Conservation (phyloP, 1,140 invertebrate species). For the Heliconius melpomene region DNA sequence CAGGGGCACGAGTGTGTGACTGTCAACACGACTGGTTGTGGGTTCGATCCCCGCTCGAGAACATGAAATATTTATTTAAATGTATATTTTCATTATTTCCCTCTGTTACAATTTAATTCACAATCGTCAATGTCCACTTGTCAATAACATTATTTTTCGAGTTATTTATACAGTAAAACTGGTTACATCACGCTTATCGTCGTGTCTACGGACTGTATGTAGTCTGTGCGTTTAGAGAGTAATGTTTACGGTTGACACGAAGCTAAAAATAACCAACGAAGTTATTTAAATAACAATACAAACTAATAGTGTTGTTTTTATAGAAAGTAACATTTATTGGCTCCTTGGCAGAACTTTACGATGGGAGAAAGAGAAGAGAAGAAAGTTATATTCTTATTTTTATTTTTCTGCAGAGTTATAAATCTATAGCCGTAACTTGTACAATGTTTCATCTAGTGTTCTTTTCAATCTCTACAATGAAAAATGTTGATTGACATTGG, state of each 20-base stretch:
- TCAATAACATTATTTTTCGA: not conserved
- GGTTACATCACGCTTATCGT: not conserved
- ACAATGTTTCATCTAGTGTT: not conserved
- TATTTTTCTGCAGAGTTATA: not conserved
- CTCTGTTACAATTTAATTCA: no score
- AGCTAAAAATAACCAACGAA: conserved; percentile 15
- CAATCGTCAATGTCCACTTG: no score
- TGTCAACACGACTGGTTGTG: no score
- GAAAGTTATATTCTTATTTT: no score
- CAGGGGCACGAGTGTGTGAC: no score
- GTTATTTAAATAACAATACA: not conserved
- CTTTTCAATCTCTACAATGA: not conserved
- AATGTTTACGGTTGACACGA: conserved; percentile 4
- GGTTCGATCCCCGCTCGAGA: no score
- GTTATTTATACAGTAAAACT: not conserved
- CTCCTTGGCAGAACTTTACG: no score
- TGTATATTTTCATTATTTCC: no score
- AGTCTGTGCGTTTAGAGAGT: conserved; percentile 3
- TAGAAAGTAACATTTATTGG: no score
- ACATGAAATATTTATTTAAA: no score
- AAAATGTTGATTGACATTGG: not conserved
- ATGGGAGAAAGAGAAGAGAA: no score
- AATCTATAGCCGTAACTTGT: not conserved
- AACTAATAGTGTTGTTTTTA: no score
- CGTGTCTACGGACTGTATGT: not conserved